Percentiles rank a stretch among this genome's conserved stretches.
These are phyloP conservation scores for Neosalanx taihuensis DNA, from an alignment of 2,797 vertebrate species.

Conservation along the genomic window DNA sequence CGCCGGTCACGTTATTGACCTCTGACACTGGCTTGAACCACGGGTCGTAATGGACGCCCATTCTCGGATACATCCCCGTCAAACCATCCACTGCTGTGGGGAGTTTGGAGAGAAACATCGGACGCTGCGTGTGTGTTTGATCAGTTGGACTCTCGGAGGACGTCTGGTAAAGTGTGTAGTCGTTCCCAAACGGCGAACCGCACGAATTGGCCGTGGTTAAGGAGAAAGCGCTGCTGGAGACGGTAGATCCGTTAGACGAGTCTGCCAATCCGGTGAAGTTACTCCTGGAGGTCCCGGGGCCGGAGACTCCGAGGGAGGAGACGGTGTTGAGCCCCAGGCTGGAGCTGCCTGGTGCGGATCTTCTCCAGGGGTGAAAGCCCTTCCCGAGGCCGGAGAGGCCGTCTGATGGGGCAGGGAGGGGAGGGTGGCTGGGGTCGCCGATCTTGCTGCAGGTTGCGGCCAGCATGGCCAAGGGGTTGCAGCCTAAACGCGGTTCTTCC, in stretches of 20 bases:
- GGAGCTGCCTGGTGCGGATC: conserved; percentile 73
- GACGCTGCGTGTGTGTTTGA: conserved; percentile 71
- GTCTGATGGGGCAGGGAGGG: conserved; percentile 80
- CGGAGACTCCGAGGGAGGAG: conserved; percentile 74
- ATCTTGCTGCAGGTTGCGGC: conserved; percentile 95
- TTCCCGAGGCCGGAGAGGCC: conserved; percentile 80
- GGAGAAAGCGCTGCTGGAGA: conserved; percentile 84
- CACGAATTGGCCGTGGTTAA: conserved; percentile 77
- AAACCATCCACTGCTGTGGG: conserved; percentile 85
- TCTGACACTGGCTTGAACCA: conserved; percentile 87
- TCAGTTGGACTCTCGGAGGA: conserved; percentile 69
- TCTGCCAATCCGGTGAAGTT: conserved; percentile 71
- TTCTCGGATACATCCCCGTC: conserved; percentile 87
- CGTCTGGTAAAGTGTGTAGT: conserved; percentile 85
- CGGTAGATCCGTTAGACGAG: conserved; percentile 76
- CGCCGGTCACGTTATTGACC: conserved; percentile 66
- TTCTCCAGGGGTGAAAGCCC: conserved; percentile 92
- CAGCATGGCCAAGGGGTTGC: conserved; percentile 92
- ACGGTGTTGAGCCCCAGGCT: conserved; percentile 71
- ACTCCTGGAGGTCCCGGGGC: conserved; percentile 51
- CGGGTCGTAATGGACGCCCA: conserved; percentile 86
- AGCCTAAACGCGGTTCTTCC: conserved; percentile 92
- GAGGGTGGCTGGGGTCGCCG: conserved; percentile 85
- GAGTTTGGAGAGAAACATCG: conserved; percentile 86
- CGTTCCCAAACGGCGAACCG: conserved; percentile 81